A percentile compares a stretch with the other conserved stretches of the same genome.
phyloP scores from a whole-genome alignment of 2,888 invertebrate species.

The Myopa testacea region DNA sequence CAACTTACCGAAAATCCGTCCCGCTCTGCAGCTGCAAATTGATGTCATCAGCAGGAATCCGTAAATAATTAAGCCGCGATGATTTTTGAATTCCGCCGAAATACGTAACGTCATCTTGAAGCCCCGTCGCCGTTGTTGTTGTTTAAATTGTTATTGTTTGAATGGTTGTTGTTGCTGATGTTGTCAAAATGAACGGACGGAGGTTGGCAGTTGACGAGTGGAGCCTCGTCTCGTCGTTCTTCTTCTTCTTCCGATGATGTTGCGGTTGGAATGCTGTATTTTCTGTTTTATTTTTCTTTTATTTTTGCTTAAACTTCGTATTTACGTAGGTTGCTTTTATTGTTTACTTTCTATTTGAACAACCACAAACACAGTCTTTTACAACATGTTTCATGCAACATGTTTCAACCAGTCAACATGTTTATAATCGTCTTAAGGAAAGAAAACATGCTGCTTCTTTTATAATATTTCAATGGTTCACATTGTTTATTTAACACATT shows the following conservation, averaged over 20 bases:
- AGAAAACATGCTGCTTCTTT: too few relatives aligned
- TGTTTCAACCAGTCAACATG: too few relatives aligned
- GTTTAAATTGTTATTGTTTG: constrained; percentile 34
- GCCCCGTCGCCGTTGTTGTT: constrained; percentile 32
- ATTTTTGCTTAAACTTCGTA: neutral
- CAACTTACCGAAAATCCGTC: constrained; percentile 68
- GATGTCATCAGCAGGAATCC: constrained; percentile 63
- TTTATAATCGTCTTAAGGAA: too few relatives aligned
- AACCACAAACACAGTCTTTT: neutral
- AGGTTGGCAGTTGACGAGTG: neutral
- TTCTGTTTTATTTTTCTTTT: constrained; percentile 13
- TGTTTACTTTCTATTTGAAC: neutral
- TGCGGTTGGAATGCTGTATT: neutral
- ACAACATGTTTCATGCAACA: too few relatives aligned
- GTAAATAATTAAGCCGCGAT: constrained; percentile 67
- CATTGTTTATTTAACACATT: too few relatives aligned
- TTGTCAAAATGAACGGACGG: neutral
- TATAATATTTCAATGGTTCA: too few relatives aligned
- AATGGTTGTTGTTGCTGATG: constrained; percentile 25
- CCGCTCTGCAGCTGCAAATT: constrained; percentile 57
- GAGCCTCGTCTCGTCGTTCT: neutral
- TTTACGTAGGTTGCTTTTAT: neutral
- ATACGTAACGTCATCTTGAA: constrained; percentile 65
- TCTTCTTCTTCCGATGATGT: neutral
- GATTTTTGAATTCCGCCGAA: constrained; percentile 65